Percentiles rank a stretch among this genome's conserved stretches.
Evolutionary conservation across 2,797 vertebrate genomes (phyloP).

Genomic region (Acridotheres tristis): DNA sequence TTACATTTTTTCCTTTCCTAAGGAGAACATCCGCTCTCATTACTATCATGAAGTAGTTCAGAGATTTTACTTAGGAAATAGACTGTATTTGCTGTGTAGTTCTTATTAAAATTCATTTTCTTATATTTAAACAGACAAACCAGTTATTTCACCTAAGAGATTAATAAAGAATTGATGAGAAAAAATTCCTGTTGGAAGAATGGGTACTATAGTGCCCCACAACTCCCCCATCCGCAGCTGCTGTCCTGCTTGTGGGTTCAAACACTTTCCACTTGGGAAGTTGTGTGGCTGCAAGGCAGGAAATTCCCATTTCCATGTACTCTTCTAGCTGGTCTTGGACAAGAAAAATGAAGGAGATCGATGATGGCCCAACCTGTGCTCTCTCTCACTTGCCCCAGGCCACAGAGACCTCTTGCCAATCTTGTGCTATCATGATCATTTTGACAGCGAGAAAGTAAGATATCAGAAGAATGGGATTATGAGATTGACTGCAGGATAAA

Average conservation of each 20-base stretch:
- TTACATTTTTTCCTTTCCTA: neutral
- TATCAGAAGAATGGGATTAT: slow-evolving; percentile 48
- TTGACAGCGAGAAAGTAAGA: neutral
- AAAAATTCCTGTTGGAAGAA: neutral
- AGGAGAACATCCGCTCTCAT: neutral
- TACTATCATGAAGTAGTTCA: neutral
- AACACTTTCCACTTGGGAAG: neutral
- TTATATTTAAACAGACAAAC: neutral
- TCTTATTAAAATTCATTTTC: neutral
- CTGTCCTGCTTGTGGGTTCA: neutral
- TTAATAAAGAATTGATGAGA: neutral
- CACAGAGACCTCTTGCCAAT: neutral
- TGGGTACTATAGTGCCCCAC: neutral
- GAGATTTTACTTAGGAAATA: neutral
- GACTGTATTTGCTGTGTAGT: neutral
- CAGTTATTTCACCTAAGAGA: neutral
- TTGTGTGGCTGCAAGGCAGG: neutral
- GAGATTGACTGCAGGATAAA: slow-evolving; percentile 55
- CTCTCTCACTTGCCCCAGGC: neutral
- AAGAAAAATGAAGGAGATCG: neutral
- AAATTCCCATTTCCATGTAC: neutral
- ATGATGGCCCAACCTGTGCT: neutral
- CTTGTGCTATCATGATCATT: neutral
- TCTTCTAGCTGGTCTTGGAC: neutral
- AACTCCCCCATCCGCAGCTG: neutral